Conservation (phyloP, 1,140 invertebrate species). For the Lutraria rhynchaena region DNA sequence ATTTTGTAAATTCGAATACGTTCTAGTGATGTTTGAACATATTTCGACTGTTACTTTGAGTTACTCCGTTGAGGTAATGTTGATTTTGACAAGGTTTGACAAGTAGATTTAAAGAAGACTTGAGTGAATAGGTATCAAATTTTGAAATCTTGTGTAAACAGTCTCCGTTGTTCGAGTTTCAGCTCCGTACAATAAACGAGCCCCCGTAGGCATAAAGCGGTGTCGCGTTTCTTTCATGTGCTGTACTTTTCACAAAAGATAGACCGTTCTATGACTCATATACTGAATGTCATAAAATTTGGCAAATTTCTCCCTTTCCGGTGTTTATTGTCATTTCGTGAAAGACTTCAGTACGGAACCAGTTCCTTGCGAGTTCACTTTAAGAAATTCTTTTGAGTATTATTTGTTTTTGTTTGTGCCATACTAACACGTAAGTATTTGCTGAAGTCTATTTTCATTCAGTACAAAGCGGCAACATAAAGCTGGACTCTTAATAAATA, state of each 20-base stretch:
- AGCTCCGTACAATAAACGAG: slow-evolving; percentile 34
- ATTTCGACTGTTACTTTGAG: too few species aligned
- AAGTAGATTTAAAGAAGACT: slow-evolving; percentile 29
- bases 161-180: slow-evolving; percentile 46
- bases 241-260: slow-evolving; percentile 46
- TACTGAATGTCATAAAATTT: slow-evolving; percentile 49
- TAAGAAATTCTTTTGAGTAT: slow-evolving; percentile 8
- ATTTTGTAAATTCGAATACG: too few species aligned
- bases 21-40: too few species aligned
- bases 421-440: too few species aligned
- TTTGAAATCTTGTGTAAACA: slow-evolving; percentile 60
- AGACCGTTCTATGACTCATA: slow-evolving; percentile 41
- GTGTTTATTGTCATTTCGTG: slow-evolving; percentile 22
- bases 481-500: too few species aligned
- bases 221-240: slow-evolving; percentile 53
- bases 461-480: too few species aligned
- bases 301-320: slow-evolving; percentile 55
- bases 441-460: too few species aligned
- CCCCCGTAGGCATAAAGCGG: slow-evolving; percentile 48
- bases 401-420: slow-evolving; percentile 26
- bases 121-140: slow-evolving; percentile 49
- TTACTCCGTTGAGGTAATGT: slow-evolving; percentile 8
- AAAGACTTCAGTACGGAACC: slow-evolving; percentile 12
- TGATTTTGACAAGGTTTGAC: slow-evolving; percentile 59
- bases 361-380: slow-evolving; percentile 56